Evolutionary conservation across 92 coral and sea anemone genomes (phyloP), one percentile per base, ranked within the genome.

Genomic region (Blastomussa wellsi): DNA sequence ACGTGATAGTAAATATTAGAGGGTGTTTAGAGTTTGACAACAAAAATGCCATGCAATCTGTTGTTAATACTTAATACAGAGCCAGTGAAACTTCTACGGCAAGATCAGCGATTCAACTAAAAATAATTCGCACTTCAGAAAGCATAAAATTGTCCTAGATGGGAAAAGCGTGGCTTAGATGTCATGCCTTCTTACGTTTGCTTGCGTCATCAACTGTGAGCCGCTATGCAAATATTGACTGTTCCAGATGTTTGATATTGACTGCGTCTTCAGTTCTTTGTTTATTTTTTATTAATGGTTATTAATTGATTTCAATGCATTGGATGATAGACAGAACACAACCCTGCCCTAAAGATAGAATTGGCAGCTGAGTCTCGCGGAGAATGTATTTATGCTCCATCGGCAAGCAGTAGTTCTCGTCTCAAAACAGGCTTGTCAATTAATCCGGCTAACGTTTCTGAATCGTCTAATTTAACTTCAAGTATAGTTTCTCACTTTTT

Each of bases 251-350:
- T 31, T 26, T 19, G 79, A 82, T 83, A 72, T 83, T 83, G 80
- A 44, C 24, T 60, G 17, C 22, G 42, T 20, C 52, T 41, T 75
- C 38, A 11, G 31, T 51, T 83, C 87, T 55, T 75, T 83, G 80
- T 83, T 74, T 83, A 83, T 41, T 72, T 73, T 53, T 82, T 47
- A 74, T 83, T 74, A 74, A 82, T 66, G 57, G 71, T 41, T 37
- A 74, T 75, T 59, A 73, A 83, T 83, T 41, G 74, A 83, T 83
- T 82, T 82, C 53, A 28, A 53, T 82, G 79, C 70, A 19, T 82
- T n/a, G 36, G 38, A 29, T 70, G 13, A 72, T 36, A 51, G 77
- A 71, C 53, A 22, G 20, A 14, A 38, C 19, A 62, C 5, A 39
- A 26, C 19, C 32, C 24, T 12, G 13, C 6, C 17, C 29, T 16